Evolutionary conservation across 2,113 vertebrate species (phyloP).

Genomic region (Prolemur simus): DNA sequence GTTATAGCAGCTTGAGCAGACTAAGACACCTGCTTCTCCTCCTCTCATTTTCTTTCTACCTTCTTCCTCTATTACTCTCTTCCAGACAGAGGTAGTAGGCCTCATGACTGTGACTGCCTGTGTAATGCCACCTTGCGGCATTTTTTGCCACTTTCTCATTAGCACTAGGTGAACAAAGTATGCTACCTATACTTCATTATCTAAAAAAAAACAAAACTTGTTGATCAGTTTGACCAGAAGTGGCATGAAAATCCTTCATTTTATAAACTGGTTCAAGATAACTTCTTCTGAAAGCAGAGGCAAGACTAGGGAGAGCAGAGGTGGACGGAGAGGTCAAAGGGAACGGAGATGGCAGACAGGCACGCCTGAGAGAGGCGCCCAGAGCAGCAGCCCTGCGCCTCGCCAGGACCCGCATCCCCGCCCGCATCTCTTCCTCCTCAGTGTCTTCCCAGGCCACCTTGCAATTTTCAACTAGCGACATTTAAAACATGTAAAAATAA

Average conservation of each 20-base stretch:
- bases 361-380: rapidly evolving
- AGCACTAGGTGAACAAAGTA: neutral
- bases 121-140: neutral
- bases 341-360: neutral
- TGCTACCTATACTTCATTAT: neutral
- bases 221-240: neutral
- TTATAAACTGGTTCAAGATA: neutral
- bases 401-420: rapidly evolving
- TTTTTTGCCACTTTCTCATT: neutral
- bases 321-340: neutral
- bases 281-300: neutral
- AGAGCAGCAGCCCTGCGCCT: rapidly evolving
- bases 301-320: neutral
- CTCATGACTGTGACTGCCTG: neutral
- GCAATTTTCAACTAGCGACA: neutral
- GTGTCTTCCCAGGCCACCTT: neutral
- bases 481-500: neutral
- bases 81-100: neutral
- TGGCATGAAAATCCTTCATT: neutral
- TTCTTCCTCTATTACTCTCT: neutral
- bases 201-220: neutral
- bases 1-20: neutral
- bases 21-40: neutral
- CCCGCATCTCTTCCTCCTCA: neutral
- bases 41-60: neutral